Evolutionary conservation across 1,140 invertebrate genomes (phyloP), one percentile per base, ranked within the genome.

Genomic region (Archivesica marissinica): DNA sequence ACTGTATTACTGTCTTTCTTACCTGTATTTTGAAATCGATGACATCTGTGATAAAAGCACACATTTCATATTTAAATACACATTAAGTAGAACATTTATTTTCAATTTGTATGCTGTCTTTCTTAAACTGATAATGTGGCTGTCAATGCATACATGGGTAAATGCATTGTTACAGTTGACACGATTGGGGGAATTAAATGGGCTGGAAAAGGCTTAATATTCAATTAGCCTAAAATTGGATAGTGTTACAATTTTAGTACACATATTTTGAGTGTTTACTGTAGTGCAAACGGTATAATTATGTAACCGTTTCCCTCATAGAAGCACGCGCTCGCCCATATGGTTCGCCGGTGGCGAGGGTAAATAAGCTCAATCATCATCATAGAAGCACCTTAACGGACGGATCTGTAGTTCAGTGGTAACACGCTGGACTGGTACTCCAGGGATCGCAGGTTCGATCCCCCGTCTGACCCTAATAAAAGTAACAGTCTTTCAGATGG

Each of bases 21-120:
- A 47, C 41, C 15, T 13, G 23, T 50, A 4, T 30, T 44, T 47
- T 68, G 15, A 23, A 20, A 72, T 72, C 25, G 68, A 72, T 72
- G 68, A 72, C 68, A 72, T 50, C 2, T 33, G 15, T 9, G 68
- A 72, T 72, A 72, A 72, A 66, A 72, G 28, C 52, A 72, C 68
- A 72, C 41, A 47, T 72, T 47, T 44, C 11, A 50, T 2, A 50
- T 30, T 72, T 72, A 72, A 72, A 72, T 72, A 52, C 41, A 20
- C 25, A 72, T 50, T 72, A 72, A 72, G 41, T 50, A 47, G 68
- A 50, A 72, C 50, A 47, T 72, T 72, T 72, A 50, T 72, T 72
- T 72, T 72, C 68, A 47, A 52, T 50, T 33, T 72, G 33, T 44
- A 20, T 44, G 30, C 33, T 47, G 38, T 64, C 59, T 33, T 64